Evolutionary conservation across 2,888 invertebrate genomes (phyloP).

Genomic region (Macropis europaea): DNA sequence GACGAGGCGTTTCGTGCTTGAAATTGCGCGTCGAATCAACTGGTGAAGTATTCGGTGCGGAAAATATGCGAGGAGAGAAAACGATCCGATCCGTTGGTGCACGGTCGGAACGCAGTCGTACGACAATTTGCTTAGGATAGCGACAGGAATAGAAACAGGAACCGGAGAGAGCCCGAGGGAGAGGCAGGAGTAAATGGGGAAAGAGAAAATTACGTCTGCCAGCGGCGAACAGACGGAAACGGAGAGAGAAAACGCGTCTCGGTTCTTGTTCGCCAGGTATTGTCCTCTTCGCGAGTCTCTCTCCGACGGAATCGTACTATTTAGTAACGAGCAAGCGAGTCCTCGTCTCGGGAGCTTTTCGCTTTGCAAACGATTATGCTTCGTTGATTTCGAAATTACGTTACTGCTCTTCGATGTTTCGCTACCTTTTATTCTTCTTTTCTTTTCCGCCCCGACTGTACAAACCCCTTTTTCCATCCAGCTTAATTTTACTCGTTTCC

Average conservation of each 20-base stretch:
- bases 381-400: constrained; percentile 15
- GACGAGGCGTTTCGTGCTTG: too few species aligned
- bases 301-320: constrained; percentile 35
- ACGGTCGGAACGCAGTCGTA: constrained; percentile 23
- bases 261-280: not conserved
- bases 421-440: not conserved
- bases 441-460: not conserved
- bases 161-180: constrained; percentile 11
- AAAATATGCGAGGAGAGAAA: constrained; percentile 11
- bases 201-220: constrained; percentile 44
- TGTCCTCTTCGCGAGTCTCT: constrained; percentile 19
- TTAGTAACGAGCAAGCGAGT: constrained; percentile 45
- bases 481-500: not conserved
- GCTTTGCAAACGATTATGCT: not conserved
- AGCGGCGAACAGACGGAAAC: not conserved
- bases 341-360: constrained; percentile 13
- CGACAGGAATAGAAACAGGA: constrained; percentile 24
- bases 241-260: not conserved
- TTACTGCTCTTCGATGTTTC: not conserved
- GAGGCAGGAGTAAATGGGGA: constrained; percentile 29
- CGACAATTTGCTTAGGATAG: constrained; percentile 48
- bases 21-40: too few species aligned
- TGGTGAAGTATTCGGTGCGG: not conserved
- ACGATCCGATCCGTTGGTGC: constrained; percentile 11
- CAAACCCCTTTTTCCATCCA: not conserved